phyloP scores from a whole-genome alignment of 1,140 invertebrate genomes.

The Trigoniulus corallinus region DNA sequence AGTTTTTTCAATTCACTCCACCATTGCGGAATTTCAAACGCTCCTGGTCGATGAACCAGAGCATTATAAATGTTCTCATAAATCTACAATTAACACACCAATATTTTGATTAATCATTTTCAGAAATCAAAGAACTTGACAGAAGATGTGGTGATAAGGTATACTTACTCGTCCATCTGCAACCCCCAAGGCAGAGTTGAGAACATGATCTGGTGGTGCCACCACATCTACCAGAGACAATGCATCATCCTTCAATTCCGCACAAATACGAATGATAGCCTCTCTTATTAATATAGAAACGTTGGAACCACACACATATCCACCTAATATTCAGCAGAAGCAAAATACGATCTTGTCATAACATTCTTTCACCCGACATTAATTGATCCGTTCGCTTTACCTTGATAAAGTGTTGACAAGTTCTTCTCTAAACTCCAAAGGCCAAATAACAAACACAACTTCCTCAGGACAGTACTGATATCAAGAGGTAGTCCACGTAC shows the following conservation, averaged over 20 bases:
- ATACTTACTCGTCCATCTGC: conserved; percentile 54
- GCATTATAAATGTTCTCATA: conserved; percentile 55
- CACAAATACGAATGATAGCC: conserved; percentile 43
- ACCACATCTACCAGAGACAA: conserved; percentile 65
- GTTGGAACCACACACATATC: conserved; percentile 16
- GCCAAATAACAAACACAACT: conserved; percentile 51
- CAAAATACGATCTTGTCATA: conserved; percentile 1
- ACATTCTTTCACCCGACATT: neutral
- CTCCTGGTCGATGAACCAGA: conserved; percentile 48
- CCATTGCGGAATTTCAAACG: conserved; percentile 54
- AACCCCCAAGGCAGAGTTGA: conserved; percentile 58
- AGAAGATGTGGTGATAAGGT: neutral
- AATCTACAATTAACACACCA: conserved; percentile 22
- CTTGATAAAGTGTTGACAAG: conserved; percentile 55
- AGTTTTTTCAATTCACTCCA: conserved; percentile 47
- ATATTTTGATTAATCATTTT: too few species aligned
- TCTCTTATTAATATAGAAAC: conserved; percentile 29
- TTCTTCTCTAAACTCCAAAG: conserved; percentile 54
- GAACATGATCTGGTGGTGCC: conserved; percentile 69
- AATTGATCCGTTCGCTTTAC: conserved; percentile 10
- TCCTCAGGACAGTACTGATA: conserved; percentile 33
- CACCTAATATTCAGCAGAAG: conserved; percentile 12
- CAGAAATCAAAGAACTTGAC: too few species aligned
- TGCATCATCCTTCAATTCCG: conserved; percentile 47
- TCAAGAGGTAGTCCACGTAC: neutral